Conservation (phyloP, 2,113 vertebrate genomes). For the Platysternon megacephalum region DNA sequence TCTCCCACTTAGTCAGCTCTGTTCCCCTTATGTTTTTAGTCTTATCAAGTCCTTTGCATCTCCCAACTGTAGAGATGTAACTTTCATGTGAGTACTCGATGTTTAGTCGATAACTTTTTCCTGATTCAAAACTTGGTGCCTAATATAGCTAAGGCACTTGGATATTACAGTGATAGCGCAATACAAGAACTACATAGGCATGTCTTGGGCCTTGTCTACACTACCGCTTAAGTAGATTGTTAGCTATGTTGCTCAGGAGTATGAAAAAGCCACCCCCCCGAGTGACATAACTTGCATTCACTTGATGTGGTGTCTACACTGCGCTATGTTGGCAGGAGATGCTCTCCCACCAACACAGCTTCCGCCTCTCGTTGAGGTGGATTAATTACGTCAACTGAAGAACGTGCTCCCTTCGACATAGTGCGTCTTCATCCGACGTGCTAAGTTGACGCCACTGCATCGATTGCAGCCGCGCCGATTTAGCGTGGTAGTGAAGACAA, state of each 20-base stretch:
- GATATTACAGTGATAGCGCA: accelerated
- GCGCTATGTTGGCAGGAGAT: too few species aligned
- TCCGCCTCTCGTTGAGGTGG: too few species aligned
- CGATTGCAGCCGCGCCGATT: too few species aligned
- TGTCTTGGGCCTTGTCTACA: not conserved
- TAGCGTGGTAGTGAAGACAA: too few species aligned
- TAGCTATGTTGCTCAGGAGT: not conserved
- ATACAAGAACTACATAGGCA: not conserved
- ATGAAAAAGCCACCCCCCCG: too few species aligned
- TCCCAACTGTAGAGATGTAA: not conserved
- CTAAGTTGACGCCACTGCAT: too few species aligned
- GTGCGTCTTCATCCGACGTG: too few species aligned
- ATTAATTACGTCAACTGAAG: too few species aligned
- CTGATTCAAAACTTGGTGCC: not conserved
- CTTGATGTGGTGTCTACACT: too few species aligned
- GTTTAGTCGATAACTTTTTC: not conserved
- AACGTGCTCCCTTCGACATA: too few species aligned
- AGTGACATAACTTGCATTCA: too few species aligned
- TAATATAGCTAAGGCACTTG: not conserved
- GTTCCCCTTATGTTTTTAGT: not conserved
- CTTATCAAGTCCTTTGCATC: not conserved
- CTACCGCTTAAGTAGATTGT: not conserved
- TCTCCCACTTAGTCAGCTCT: slow-evolving; percentile 16
- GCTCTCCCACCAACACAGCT: too few species aligned
- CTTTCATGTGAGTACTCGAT: not conserved